phyloP scores from a whole-genome alignment of 2,113 vertebrate genomes.

The Cebidichthys violaceus region DNA sequence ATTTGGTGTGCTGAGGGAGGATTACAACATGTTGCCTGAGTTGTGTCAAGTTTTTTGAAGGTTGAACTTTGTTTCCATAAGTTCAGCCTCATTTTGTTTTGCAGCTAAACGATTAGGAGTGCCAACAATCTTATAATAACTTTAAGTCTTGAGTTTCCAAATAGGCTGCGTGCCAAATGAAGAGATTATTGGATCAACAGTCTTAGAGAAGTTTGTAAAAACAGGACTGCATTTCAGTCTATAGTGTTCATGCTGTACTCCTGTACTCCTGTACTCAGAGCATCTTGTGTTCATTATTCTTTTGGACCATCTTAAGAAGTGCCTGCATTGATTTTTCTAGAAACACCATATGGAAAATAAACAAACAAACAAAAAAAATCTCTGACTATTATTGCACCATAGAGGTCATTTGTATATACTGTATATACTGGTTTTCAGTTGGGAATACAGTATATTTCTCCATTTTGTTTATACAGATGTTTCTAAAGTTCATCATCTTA shows the following conservation, averaged over 20 bases:
- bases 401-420: conserved; percentile 9
- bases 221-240: conserved; percentile 22
- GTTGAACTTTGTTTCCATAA: conserved; percentile 1
- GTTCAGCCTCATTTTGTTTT: conserved; percentile 6
- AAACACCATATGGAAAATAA: neutral
- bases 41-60: neutral
- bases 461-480: neutral
- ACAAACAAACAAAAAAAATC: neutral
- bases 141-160: conserved; percentile 24
- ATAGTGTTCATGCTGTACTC: neutral
- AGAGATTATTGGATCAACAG: conserved; percentile 19
- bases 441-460: neutral
- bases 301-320: neutral
- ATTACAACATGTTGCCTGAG: neutral
- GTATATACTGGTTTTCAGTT: neutral
- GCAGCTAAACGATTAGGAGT: neutral
- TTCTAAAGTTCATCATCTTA: neutral
- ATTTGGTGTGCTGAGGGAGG: neutral
- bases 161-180: conserved; percentile 22
- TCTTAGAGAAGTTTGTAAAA: conserved; percentile 8
- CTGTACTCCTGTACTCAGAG: neutral
- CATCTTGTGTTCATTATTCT: neutral
- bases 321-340: neutral
- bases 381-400: neutral
- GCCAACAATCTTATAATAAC: conserved; percentile 9